Percentiles rank a stretch among this genome's conserved stretches.
Conservation (phyloP, 2,113 vertebrate genomes). For the Zosterops borbonicus region DNA sequence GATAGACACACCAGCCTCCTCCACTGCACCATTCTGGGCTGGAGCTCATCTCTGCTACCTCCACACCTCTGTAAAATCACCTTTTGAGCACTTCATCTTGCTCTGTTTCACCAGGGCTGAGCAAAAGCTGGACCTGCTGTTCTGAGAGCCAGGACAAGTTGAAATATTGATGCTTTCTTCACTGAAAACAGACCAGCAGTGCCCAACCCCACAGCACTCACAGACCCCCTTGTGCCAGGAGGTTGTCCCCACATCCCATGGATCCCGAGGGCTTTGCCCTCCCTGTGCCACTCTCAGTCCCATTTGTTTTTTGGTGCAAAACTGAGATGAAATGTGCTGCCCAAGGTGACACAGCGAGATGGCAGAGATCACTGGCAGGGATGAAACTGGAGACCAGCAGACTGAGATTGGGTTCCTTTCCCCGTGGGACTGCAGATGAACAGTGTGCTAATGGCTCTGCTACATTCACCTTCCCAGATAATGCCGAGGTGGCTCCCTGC, state of each 20-base stretch:
- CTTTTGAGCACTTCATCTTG: not conserved
- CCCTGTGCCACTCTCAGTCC: not conserved
- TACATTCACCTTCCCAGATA: not conserved
- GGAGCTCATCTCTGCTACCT: not conserved
- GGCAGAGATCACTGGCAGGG: not conserved
- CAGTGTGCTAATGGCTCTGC: conserved; percentile 25
- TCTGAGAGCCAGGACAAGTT: not conserved
- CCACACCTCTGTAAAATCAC: not conserved
- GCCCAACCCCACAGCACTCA: accelerated
- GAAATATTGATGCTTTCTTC: not conserved
- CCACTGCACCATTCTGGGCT: not conserved
- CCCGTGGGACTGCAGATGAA: conserved; percentile 2
- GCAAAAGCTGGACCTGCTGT: not conserved
- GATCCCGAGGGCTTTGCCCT: not conserved
- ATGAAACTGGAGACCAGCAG: conserved; percentile 15
- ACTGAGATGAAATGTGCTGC: not conserved
- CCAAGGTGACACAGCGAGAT: conserved; percentile 4
- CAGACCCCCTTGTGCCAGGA: not conserved
- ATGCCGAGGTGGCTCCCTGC: not conserved
- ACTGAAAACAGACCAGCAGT: accelerated
- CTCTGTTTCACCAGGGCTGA: not conserved
- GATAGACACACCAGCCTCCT: not conserved
- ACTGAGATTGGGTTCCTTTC: conserved; percentile 7
- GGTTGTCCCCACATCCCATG: accelerated
- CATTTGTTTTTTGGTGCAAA: not conserved